Base-by-base conservation (phyloP, 2,888 invertebrate species). In the Ectropis crepuscularia region DNA sequence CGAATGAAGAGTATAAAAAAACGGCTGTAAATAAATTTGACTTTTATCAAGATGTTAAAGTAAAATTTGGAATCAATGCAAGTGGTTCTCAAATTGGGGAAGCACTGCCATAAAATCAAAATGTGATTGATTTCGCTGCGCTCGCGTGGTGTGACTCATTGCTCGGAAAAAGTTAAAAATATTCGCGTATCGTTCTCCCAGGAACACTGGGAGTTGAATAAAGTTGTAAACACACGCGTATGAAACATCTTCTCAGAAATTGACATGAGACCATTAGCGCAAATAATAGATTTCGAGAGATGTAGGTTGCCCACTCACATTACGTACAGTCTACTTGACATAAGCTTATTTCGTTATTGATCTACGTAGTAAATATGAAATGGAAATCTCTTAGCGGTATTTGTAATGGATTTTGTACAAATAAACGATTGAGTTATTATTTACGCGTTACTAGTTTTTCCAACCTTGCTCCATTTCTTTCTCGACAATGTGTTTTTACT, bases 231-330 rank as follows among this genome's bases (percentile, higher is more conserved):
- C 83, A 83, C 70, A 75, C 79, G 75, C 75, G 74, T 74, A 81
- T 75, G 76, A 80, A 77, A 80, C 77, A 74, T 77, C 79, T 87
- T 88, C 87, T 80, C 53, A 74, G 85, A 87, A 88, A 80, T 79
- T 78, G 76, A 76, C 79, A 71, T 75, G 74, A 76, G 73, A 75
- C 75, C 68, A 67, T 68, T 79, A 73, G 75, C 73, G 77, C 77
- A 77, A 79, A 80, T 81, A 81, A 79, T 79, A 72, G 73, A 60
- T 65, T 46, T 61, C 58, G 58, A 47, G n/a, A 69, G 51, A 51
- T 50, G 61, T 61, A 69, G 66, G 61, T 57, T 65, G 60, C 64
- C 71, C 67, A 69, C 58, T 63, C 11, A 16, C 28, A 9, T 61
- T 58, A 54, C 45, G 12, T 42, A 53, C 41, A 28, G 41, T 55